A percentile compares a stretch with the other conserved stretches of the same genome.
These are phyloP conservation scores for Hyperoplus lanceolatus DNA, from an alignment of 2,797 vertebrate species.

Conservation along the genomic window DNA sequence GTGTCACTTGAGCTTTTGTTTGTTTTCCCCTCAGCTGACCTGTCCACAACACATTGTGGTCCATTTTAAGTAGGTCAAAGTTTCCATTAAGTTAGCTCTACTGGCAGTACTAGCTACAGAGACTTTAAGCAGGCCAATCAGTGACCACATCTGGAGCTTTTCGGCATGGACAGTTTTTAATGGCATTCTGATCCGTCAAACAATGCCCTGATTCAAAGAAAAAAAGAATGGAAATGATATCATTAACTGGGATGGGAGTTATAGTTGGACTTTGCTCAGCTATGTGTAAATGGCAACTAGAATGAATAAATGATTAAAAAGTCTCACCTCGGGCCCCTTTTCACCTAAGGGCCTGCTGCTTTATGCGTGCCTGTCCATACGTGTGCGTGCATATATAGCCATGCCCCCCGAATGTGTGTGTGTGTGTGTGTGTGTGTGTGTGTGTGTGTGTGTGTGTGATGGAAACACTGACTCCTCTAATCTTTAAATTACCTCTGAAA, in stretches of 20 bases:
- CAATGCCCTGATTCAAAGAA: constrained; percentile 28
- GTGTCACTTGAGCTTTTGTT: too few relatives aligned
- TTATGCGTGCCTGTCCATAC: constrained; percentile 5
- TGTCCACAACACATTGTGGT: neutral
- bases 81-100: constrained; percentile 14
- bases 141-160: constrained; percentile 50
- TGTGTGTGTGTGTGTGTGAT: constrained; percentile 69
- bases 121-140: constrained; percentile 32
- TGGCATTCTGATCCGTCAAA: constrained; percentile 60
- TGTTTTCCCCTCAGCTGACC: too few relatives aligned
- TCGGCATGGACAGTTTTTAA: constrained; percentile 50
- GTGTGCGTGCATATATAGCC: constrained; percentile 43
- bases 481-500: constrained; percentile 85
- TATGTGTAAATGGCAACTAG: constrained; percentile 55
- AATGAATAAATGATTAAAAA: constrained; percentile 75
- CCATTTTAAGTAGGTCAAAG: neutral
- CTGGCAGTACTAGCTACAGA: constrained; percentile 10
- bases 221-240: constrained; percentile 49
- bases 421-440: constrained; percentile 34
- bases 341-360: constrained; percentile 43
- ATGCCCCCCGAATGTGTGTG: neutral
- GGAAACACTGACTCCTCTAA: constrained; percentile 84
- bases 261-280: constrained; percentile 44
- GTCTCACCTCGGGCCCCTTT: constrained; percentile 61
- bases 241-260: constrained; percentile 47